phyloP scores from a whole-genome alignment of 2,888 invertebrate species.

The Tortricodes alternella region DNA sequence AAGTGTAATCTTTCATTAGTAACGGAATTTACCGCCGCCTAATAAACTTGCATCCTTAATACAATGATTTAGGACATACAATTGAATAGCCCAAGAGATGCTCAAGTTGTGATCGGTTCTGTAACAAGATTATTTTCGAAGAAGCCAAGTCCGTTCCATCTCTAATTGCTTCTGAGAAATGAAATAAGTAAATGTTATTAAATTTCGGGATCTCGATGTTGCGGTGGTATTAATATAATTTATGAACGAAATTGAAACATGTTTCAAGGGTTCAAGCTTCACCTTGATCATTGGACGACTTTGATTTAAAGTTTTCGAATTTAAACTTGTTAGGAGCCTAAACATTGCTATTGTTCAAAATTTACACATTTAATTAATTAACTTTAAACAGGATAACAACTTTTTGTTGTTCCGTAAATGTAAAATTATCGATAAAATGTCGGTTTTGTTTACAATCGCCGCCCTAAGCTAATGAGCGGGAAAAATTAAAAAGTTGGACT shows the following conservation, averaged over 20 bases:
- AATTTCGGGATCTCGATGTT: slow-evolving; percentile 32
- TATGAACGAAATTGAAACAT: slow-evolving; percentile 10
- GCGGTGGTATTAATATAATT: slow-evolving; percentile 20
- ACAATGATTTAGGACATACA: neutral
- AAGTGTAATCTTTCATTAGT: slow-evolving; percentile 27
- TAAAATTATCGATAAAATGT: slow-evolving; percentile 37
- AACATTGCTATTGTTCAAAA: neutral
- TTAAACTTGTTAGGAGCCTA: neutral
- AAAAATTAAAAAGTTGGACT: slow-evolving; percentile 35
- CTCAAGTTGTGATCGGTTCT: slow-evolving; percentile 33
- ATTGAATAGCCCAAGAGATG: neutral
- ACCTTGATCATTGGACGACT: neutral
- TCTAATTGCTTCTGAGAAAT: slow-evolving; percentile 61
- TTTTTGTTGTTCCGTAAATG: neutral
- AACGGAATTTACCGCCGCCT: slow-evolving; percentile 5
- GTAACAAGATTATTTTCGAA: slow-evolving; percentile 47
- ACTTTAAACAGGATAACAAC: slow-evolving; percentile 7
- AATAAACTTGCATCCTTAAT: slow-evolving; percentile 1
- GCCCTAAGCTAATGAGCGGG: slow-evolving; percentile 42
- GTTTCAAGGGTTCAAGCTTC: neutral
- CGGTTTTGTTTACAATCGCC: slow-evolving; percentile 57
- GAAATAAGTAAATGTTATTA: slow-evolving; percentile 36
- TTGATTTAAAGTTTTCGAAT: slow-evolving; percentile 19
- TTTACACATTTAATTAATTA: slow-evolving; percentile 4
- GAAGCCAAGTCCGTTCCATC: slow-evolving; percentile 52